Evolutionary conservation across 2,888 invertebrate species (phyloP), one percentile per base, ranked within the genome.

Genomic region (Eilema caniola): DNA sequence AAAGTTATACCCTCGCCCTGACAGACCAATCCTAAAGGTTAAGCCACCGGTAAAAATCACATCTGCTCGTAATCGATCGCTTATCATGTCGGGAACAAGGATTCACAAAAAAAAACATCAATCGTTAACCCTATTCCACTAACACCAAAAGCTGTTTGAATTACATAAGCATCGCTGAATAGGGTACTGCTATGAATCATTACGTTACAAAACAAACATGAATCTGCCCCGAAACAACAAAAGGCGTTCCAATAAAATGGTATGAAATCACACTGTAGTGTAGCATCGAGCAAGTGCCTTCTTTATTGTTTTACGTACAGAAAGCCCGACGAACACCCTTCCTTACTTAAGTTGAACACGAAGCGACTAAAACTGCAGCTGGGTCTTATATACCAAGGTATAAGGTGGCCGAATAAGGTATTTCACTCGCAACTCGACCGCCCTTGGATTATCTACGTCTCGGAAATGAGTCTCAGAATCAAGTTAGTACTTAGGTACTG

Each of bases 191-290:
- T 76, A 84, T 89, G 89, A 89, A 89, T 90, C 86, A 90, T 90
- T 88, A 87, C 79, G 75, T 73, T 84, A 88, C 86, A 87, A 87
- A 88, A 88, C 87, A 88, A 89, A 85, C 86, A 84, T 81, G 86
- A 85, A 84, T 85, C 85, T 73, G 79, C 79, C 77, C 75, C 77
- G 77, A 74, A 78, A 86, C 80, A 86, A 88, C 88, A 89, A 89
- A 89, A 88, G 90, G 86, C 85, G 80, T 84, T 83, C 83, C 86
- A 86, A 89, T 90, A 89, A 86, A 89, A 81, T 69, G 71, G 65
- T 69, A 14, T 5, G 0, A 41, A 57, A n/a, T 88, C 70, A 90
- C 89, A 90, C 89, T 84, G 85, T 71, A 62, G 5, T 11, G 72
- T 71, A 47, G 63, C 16, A 8, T 3, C 0, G 14, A 62, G 24